Percentiles rank a stretch among this genome's conserved stretches.
phyloP scores from a whole-genome alignment of 2,888 invertebrate species.

The Machimus atricapillus region DNA sequence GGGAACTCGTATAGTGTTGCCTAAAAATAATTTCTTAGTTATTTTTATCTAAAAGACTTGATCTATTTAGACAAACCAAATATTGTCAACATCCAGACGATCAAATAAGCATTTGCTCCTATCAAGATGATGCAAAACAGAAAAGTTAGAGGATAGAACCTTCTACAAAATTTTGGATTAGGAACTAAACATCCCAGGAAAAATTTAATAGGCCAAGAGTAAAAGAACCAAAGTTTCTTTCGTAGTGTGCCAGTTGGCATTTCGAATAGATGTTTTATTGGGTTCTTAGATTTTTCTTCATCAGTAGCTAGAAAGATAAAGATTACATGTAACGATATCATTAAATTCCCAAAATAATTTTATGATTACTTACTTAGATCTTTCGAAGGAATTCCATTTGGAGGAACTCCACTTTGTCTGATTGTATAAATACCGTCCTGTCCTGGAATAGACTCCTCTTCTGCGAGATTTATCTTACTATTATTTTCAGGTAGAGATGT shows the following conservation, averaged over 20 bases:
- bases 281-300: not conserved
- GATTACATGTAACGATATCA: not conserved
- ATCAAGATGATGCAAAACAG: slow-evolving; percentile 88
- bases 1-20: slow-evolving; percentile 79
- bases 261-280: slow-evolving; percentile 59
- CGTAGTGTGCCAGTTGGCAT: slow-evolving; percentile 59
- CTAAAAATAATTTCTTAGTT: not conserved
- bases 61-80: slow-evolving; percentile 63
- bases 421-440: slow-evolving; percentile 58
- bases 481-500: slow-evolving; percentile 60
- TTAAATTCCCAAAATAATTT: not conserved
- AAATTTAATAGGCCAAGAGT: slow-evolving; percentile 75
- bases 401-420: slow-evolving; percentile 48
- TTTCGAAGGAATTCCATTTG: slow-evolving; percentile 48
- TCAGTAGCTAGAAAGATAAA: not conserved
- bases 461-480: slow-evolving; percentile 59
- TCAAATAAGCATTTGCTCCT: slow-evolving; percentile 81
- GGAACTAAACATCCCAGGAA: slow-evolving; percentile 75
- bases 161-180: slow-evolving; percentile 69
- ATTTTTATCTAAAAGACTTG: not conserved
- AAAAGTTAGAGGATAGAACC: slow-evolving; percentile 79
- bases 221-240: slow-evolving; percentile 68
- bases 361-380: not conserved
- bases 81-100: slow-evolving; percentile 91
- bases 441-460: slow-evolving; percentile 42